Evolutionary conservation across 2,113 vertebrate species (phyloP), one percentile per base, ranked within the genome.

Genomic region (Ranitomeya imitator): DNA sequence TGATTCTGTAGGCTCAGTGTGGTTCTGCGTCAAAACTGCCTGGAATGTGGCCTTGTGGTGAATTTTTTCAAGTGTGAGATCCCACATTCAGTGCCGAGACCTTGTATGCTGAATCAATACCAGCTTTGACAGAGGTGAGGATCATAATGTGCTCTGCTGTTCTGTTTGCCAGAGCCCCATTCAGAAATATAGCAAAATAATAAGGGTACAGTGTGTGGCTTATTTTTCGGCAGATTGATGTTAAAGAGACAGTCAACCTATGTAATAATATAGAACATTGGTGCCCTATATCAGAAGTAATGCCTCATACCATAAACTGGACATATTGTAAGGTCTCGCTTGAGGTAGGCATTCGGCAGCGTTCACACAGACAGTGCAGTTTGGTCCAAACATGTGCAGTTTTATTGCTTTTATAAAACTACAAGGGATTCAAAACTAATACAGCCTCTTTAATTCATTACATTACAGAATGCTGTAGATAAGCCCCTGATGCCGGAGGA

Each of bases 41-140:
- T 85, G 84, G 67, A 85, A 85, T 85, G 84, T 76, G 84, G 69
- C 84, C 84, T 85, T 85, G 71, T 60, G 84, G 71, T 85, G 67
- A 85, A 85, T 84, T 69, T 54, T 51, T 71, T n/a, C 37, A 84
- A 84, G 82, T 69, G 82, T 84, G 82, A 84, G 82, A 84, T 84
- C 82, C 60, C 63, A 69, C 63, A 54, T 84, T 69, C 31, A 84
- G 63, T 54, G 82, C 82, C 26, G 10, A 69, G 82, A 26, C 63
- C 82, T 84, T 54, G 82, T 84, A 55, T 55, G 61, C 82, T 31
- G 63, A 65, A 67, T 84, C 82, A 84, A 84, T 84, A 54, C 21
- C 61, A 55, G 65, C 82, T 84, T 84, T 84, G 63, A 84, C n/a
- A 54, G 82, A 71, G 21, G 51, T 69, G 60, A 84, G 82, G 82